Conservation (phyloP, 2,113 vertebrate species). For the Pogona vitticeps region DNA sequence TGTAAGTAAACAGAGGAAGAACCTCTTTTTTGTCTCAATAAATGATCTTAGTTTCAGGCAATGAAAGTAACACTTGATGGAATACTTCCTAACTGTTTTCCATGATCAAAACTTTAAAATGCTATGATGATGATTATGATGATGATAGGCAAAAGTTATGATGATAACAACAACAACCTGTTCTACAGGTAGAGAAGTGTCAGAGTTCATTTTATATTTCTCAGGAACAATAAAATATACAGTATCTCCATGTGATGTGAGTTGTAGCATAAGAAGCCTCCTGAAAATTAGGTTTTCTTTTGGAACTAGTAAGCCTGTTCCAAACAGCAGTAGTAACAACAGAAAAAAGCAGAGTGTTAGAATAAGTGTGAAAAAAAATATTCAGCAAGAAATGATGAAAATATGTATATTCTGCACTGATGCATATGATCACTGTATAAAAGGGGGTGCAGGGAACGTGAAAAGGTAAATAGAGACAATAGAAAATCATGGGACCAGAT, state of each 20-base stretch:
- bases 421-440: not conserved
- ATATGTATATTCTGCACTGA: not conserved
- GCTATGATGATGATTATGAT: not conserved
- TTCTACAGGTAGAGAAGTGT: not conserved
- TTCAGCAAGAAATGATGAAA: not conserved
- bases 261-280: not conserved
- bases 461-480: no score
- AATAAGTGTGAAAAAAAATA: not conserved
- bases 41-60: not conserved
- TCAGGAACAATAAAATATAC: not conserved
- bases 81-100: not conserved
- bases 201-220: not conserved
- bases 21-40: no score
- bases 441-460: not conserved
- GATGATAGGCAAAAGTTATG: no score
- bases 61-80: not conserved
- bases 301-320: not conserved
- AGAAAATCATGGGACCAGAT: no score
- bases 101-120: not conserved
- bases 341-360: not conserved
- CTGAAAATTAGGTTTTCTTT: not conserved
- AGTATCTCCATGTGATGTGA: not conserved
- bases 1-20: no score
- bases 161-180: not conserved
- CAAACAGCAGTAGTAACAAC: not conserved